phyloP scores from a whole-genome alignment of 2,888 invertebrate species.

The Macaria notata region DNA sequence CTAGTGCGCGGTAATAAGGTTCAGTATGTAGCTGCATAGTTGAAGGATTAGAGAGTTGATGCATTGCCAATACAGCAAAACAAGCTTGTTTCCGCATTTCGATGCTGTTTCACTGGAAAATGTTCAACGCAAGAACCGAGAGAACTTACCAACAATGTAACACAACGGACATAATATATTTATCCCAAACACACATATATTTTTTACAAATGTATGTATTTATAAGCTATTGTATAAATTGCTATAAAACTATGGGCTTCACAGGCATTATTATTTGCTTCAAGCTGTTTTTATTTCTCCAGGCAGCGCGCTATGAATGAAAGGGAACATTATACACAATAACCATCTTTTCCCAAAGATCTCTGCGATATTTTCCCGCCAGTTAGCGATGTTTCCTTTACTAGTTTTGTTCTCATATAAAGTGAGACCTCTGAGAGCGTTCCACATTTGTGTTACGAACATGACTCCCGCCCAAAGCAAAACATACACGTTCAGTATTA shows the following conservation, averaged over 20 bases:
- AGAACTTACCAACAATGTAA: not conserved
- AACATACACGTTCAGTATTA: slow-evolving; percentile 47
- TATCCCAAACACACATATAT: too few species aligned
- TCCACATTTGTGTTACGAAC: slow-evolving; percentile 61
- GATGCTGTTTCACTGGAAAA: slow-evolving; percentile 5
- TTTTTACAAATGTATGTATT: too few species aligned
- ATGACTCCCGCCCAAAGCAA: slow-evolving; percentile 46
- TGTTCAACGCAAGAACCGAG: not conserved
- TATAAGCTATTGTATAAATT: too few species aligned
- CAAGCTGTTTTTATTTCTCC: not conserved
- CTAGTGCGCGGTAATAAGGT: slow-evolving; percentile 1
- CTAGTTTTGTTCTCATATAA: slow-evolving; percentile 68
- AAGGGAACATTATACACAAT: slow-evolving; percentile 54
- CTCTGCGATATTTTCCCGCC: slow-evolving; percentile 84
- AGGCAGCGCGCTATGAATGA: slow-evolving; percentile 50
- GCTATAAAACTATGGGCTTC: too few species aligned
- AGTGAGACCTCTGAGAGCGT: slow-evolving; percentile 78
- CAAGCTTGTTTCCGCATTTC: slow-evolving; percentile 20
- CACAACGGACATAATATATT: too few species aligned
- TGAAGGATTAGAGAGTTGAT: slow-evolving; percentile 25
- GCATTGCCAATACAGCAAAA: slow-evolving; percentile 15
- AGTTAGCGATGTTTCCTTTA: slow-evolving; percentile 83
- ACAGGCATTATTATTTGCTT: too few species aligned
- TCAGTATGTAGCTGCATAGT: slow-evolving; percentile 1
- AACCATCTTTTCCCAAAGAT: slow-evolving; percentile 85